A percentile compares a stretch with the other conserved stretches of the same genome.
These are phyloP conservation scores for Zophobas atratus DNA, from an alignment of 1,140 invertebrate species.

Conservation along the genomic window DNA sequence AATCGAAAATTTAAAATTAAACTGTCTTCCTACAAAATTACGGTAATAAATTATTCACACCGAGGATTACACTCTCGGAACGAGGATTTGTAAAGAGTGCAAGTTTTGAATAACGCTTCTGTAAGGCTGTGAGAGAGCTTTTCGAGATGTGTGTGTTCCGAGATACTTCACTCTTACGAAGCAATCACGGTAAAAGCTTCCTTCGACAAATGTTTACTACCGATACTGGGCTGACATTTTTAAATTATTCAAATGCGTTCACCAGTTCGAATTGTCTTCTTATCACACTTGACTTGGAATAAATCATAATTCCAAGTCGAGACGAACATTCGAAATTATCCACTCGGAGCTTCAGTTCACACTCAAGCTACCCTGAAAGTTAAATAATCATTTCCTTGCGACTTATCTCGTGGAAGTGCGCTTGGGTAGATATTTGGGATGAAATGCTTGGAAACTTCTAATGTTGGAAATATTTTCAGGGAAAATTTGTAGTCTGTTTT, in stretches of 20 bases:
- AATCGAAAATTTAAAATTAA: slow-evolving; percentile 5
- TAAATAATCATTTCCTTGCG: slow-evolving; percentile 24
- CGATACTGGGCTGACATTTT: slow-evolving; percentile 22
- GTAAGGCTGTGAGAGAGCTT: slow-evolving; percentile 5
- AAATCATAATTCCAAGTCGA: slow-evolving; percentile 32
- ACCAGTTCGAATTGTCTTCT: slow-evolving; percentile 22
- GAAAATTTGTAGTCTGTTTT: background rate
- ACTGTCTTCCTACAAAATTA: background rate
- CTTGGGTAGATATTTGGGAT: slow-evolving; percentile 3
- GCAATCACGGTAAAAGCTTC: slow-evolving; percentile 42
- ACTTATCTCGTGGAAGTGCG: slow-evolving; percentile 35
- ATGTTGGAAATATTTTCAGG: background rate
- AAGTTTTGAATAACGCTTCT: slow-evolving; percentile 10
- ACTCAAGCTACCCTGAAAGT: slow-evolving; percentile 6
- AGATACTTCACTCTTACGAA: slow-evolving; percentile 31
- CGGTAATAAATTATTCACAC: slow-evolving; percentile 1
- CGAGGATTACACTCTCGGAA: slow-evolving; percentile 4
- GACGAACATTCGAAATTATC: slow-evolving; percentile 31
- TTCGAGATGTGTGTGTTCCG: slow-evolving; percentile 9
- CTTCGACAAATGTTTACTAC: slow-evolving; percentile 38
- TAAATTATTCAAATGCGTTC: slow-evolving; percentile 42
- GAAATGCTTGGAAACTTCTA: background rate
- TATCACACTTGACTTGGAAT: slow-evolving; percentile 31
- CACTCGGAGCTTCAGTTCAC: slow-evolving; percentile 16
- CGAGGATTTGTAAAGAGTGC: slow-evolving; percentile 22